phyloP scores from a whole-genome alignment of 2,113 vertebrate genomes.

The Scomber colias region DNA sequence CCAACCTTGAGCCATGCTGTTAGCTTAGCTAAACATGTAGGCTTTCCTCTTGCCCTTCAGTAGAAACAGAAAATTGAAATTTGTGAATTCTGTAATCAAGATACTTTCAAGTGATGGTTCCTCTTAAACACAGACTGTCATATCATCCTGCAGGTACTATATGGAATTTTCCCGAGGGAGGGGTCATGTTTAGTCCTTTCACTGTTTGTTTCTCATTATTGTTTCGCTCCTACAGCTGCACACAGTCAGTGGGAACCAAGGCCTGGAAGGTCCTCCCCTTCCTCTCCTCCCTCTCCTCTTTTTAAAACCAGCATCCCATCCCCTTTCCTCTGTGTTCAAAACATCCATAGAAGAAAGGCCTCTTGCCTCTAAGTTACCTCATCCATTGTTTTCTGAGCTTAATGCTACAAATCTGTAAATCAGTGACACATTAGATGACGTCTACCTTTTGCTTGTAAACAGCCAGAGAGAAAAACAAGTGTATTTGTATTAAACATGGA shows the following conservation, averaged over 20 bases:
- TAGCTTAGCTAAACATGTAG: constrained; percentile 3
- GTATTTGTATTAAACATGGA: constrained; percentile 23
- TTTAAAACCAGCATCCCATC: constrained; percentile 40
- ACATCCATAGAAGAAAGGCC: constrained; percentile 80
- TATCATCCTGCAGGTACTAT: constrained; percentile 38
- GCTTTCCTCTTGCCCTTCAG: constrained; percentile 1
- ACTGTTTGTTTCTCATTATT: constrained; percentile 73
- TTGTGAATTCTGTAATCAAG: constrained; percentile 38
- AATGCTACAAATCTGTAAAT: constrained; percentile 12
- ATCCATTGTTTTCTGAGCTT: constrained; percentile 80
- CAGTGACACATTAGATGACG: constrained; percentile 60
- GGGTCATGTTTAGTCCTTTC: constrained; percentile 58
- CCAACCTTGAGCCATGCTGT: too few species aligned
- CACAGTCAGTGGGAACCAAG: constrained; percentile 61
- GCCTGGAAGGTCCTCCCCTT: constrained; percentile 82
- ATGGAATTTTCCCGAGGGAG: constrained; percentile 39
- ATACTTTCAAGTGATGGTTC: constrained; percentile 24
- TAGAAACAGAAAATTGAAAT: constrained; percentile 11
- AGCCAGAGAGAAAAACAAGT: constrained; percentile 8
- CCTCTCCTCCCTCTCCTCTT: constrained; percentile 84
- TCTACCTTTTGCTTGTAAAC: constrained; percentile 47
- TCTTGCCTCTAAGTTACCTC: constrained; percentile 79
- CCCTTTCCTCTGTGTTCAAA: constrained; percentile 87
- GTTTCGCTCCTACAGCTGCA: constrained; percentile 72
- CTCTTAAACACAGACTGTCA: constrained; percentile 27